Evolutionary conservation across 92 coral and sea anemone genomes (phyloP).

Genomic region (Hydrozoanthus gracilis): DNA sequence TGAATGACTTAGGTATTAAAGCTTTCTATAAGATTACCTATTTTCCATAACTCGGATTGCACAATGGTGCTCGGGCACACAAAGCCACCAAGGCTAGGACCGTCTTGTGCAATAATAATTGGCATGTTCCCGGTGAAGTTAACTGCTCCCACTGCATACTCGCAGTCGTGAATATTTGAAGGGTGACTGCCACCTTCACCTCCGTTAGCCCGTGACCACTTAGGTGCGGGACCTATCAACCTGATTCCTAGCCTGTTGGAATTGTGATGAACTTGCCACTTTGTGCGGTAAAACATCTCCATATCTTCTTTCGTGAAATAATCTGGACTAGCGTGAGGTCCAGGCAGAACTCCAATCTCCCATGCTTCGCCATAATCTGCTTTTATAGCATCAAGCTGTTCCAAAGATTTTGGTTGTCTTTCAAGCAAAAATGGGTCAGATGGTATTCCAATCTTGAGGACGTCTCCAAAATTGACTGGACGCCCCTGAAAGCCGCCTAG

Average conservation of each 20-base stretch:
- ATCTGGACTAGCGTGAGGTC: conserved; percentile 77
- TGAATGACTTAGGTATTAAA: not conserved
- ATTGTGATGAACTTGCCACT: conserved; percentile 72
- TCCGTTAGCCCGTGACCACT: conserved; percentile 67
- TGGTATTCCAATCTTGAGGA: conserved; percentile 48
- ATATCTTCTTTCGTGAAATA: conserved; percentile 64
- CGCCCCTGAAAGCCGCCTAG: conserved; percentile 74
- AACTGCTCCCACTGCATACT: conserved; percentile 67
- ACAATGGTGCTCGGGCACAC: conserved; percentile 78
- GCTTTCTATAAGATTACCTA: conserved; percentile 22
- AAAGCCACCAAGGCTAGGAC: conserved; percentile 79
- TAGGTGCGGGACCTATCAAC: conserved; percentile 64
- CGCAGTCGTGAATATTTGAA: conserved; percentile 76
- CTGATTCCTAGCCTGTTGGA: conserved; percentile 77
- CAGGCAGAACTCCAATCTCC: conserved; percentile 74
- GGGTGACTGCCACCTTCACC: conserved; percentile 84
- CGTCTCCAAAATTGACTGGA: conserved; percentile 53
- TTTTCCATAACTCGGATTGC: conserved; percentile 73
- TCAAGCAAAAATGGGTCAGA: not conserved
- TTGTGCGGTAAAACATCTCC: conserved; percentile 66
- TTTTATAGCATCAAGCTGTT: not conserved
- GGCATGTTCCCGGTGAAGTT: conserved; percentile 82
- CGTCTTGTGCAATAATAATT: conserved; percentile 71
- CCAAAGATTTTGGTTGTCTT: not conserved
- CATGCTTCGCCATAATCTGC: conserved; percentile 57